These are phyloP conservation scores for Ciconia maguari DNA, from an alignment of 2,113 vertebrate genomes.

Conservation along the genomic window DNA sequence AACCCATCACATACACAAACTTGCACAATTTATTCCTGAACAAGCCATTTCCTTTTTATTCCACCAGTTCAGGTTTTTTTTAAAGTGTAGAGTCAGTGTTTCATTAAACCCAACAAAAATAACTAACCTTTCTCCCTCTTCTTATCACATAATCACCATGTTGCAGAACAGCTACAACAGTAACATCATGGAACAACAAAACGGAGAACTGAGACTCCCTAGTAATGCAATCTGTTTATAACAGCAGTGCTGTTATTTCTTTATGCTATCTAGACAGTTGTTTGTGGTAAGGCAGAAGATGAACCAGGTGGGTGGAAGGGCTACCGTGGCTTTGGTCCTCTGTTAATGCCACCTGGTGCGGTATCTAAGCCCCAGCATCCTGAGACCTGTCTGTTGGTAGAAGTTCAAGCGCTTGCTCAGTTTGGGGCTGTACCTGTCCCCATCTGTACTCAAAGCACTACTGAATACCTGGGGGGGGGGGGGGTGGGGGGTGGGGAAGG, in stretches of 20 bases:
- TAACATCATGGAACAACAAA: background rate
- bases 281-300: background rate
- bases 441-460: background rate
- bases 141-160: background rate
- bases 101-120: background rate
- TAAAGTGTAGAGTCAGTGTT: background rate
- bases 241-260: background rate
- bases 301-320: background rate
- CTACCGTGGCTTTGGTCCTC: background rate
- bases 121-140: background rate
- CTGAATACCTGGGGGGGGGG: background rate
- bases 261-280: background rate
- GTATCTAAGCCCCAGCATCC: background rate
- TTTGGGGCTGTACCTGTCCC: background rate
- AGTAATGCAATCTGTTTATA: background rate
- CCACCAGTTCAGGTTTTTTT: background rate
- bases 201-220: fast-evolving
- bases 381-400: background rate
- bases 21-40: background rate
- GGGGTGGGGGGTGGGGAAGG: no score
- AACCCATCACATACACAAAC: background rate
- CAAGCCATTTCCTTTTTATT: background rate
- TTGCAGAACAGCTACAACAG: background rate
- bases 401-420: background rate
- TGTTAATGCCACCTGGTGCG: background rate